Conservation (phyloP, 2,113 vertebrate genomes). For the Ceyx melanurus region DNA sequence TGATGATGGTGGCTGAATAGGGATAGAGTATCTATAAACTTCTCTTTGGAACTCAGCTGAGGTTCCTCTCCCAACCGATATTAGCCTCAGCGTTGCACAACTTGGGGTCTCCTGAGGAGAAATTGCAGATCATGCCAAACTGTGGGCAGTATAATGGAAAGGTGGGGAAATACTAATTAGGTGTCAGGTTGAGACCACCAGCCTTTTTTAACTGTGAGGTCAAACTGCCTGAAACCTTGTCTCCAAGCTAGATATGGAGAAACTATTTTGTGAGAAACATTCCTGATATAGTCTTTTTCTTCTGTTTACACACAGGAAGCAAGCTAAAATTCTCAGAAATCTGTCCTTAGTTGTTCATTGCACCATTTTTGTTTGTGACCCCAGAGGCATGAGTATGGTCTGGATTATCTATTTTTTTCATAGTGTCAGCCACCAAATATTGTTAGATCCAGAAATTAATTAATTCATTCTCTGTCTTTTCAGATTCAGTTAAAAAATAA, state of each 20-base stretch:
- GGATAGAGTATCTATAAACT: neutral
- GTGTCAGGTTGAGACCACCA: slow-evolving; percentile 43
- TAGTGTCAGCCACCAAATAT: neutral
- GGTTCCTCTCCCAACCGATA: neutral
- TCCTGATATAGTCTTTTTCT: neutral
- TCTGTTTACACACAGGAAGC: slow-evolving; percentile 35
- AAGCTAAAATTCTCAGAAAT: neutral
- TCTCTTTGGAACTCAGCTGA: neutral
- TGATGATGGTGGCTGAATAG: neutral
- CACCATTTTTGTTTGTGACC: neutral
- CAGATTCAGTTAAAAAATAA: neutral
- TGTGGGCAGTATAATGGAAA: neutral
- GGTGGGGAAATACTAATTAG: slow-evolving; percentile 50
- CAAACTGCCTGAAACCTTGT: slow-evolving; percentile 23
- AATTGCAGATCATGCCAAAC: neutral
- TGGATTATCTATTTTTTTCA: neutral
- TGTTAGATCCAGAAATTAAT: slow-evolving; percentile 5
- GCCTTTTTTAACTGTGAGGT: slow-evolving; percentile 41
- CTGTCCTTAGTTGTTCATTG: neutral
- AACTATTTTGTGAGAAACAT: neutral
- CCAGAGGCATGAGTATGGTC: neutral
- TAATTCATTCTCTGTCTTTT: neutral
- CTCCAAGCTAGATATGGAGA: neutral
- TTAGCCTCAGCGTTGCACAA: slow-evolving; percentile 8
- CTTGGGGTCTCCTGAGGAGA: slow-evolving; percentile 44